Evolutionary conservation across 2,888 invertebrate species (phyloP).

Genomic region (Nomada fabriciana): DNA sequence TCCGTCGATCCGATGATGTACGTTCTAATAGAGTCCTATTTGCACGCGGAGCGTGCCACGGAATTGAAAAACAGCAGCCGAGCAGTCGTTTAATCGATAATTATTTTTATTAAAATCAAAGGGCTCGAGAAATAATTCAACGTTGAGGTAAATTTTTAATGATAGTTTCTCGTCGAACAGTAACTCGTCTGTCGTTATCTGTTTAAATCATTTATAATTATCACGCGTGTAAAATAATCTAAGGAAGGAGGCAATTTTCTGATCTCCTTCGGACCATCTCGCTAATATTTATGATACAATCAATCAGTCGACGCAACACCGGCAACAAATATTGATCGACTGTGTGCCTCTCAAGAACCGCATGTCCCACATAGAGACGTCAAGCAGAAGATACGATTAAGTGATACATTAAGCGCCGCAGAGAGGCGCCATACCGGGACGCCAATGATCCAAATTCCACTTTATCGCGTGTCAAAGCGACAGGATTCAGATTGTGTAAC

Average conservation of each 20-base stretch:
- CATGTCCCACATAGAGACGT: not conserved
- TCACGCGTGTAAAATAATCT: no score
- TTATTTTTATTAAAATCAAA: not conserved
- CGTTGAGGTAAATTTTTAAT: not conserved
- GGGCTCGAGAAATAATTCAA: not conserved
- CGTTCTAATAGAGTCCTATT: not conserved
- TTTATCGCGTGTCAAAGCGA: slow-evolving; percentile 4
- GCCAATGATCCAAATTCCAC: slow-evolving; percentile 1
- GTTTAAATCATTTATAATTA: no score
- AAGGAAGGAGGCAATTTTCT: not conserved
- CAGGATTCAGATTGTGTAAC: slow-evolving; percentile 1
- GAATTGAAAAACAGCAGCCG: not conserved
- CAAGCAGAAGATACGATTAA: not conserved
- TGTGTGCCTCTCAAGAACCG: no score
- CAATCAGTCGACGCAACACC: no score
- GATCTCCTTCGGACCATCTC: no score
- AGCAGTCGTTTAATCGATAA: not conserved
- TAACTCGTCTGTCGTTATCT: no score
- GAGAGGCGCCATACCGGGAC: not conserved
- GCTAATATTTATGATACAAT: no score
- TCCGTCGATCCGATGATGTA: not conserved
- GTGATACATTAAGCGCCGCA: not conserved
- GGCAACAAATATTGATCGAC: no score
- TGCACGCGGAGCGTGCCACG: not conserved
- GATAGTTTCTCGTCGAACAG: no score